phyloP scores from a whole-genome alignment of 1,140 invertebrate genomes.

The Eriosoma lanigerum region DNA sequence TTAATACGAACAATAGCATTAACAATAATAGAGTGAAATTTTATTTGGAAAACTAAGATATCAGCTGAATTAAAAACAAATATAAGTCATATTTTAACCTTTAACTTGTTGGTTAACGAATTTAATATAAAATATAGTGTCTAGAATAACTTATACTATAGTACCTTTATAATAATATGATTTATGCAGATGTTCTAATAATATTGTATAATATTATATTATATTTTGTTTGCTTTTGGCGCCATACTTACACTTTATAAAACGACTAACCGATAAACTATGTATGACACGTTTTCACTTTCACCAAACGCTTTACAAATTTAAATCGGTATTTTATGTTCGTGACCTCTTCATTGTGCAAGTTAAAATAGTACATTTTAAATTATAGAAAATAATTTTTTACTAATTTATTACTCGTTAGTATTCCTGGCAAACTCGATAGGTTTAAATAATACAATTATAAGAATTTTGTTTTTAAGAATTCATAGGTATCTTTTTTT shows the following conservation, averaged over 20 bases:
- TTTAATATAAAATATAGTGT: not conserved
- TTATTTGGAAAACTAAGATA: too few species aligned
- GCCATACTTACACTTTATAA: conserved; percentile 3
- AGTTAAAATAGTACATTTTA: not conserved
- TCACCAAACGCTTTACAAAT: conserved; percentile 34
- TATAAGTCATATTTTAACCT: too few species aligned
- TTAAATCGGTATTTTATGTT: conserved; percentile 5
- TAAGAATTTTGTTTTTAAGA: not conserved
- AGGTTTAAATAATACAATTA: not conserved
- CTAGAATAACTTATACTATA: not conserved
- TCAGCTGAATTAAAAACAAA: too few species aligned
- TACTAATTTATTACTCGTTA: conserved; percentile 17
- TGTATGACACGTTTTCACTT: conserved; percentile 41
- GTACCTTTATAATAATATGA: not conserved
- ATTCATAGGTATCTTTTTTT: not conserved
- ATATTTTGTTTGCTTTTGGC: conserved; percentile 19
- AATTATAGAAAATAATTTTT: conserved; percentile 21
- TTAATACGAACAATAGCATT: too few species aligned
- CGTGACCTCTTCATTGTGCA: not conserved
- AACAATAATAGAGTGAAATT: too few species aligned
- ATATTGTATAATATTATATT: not conserved
- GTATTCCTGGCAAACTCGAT: conserved; percentile 1
- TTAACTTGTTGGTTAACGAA: too few species aligned
- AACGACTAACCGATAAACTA: conserved; percentile 11
- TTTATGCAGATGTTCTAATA: not conserved